Evolutionary conservation across 1,140 invertebrate species (phyloP), one percentile per base, ranked within the genome.

Genomic region (Uloborus diversus): DNA sequence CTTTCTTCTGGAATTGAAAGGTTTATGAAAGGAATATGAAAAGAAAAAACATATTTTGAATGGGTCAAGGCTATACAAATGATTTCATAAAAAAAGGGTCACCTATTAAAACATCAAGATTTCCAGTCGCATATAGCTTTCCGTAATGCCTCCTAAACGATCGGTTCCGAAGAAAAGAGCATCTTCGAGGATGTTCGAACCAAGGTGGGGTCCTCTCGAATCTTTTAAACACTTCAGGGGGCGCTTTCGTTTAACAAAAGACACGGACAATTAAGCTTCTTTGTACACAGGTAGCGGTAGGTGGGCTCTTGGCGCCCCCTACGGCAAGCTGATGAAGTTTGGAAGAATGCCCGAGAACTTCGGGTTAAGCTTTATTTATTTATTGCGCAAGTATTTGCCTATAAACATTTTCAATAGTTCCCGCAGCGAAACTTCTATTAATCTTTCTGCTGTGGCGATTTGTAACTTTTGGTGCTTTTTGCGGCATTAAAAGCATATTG

Each of bases 251-350:
- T 23, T 23, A 42, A 71, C 68, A 71, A 71, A 59, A 20, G 68
- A 71, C 68, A 71, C 53, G 53, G 68, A 71, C 68, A 71, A 71
- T 71, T 71, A 71, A 51, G 53, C 49, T 35, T 35, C 35, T 71
- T 71, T 71, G 68, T 71, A 71, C 33, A 71, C 68, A 71, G 68
- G 68, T 71, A 71, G 53, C 53, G 59, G 68, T 71, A 71, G 68
- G 68, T 71, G 68, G 68, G 20, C 66, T 69, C 49, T 33, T 56
- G 49, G 49, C 66, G 49, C 66, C 66, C 66, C 68, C 53, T 42
- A 4, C 30, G 11, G 68, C 30, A 23, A 66, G 66, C 56, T 71
- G 68, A 71, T 71, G 68, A 71, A 71, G 68, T 71, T 71, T 71
- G 68, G 68, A 71, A 59, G 28, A 71, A 33, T 71, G 68, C 53